Base-by-base conservation (phyloP, 1,140 invertebrate species). In the Cydia fagiglandana region DNA sequence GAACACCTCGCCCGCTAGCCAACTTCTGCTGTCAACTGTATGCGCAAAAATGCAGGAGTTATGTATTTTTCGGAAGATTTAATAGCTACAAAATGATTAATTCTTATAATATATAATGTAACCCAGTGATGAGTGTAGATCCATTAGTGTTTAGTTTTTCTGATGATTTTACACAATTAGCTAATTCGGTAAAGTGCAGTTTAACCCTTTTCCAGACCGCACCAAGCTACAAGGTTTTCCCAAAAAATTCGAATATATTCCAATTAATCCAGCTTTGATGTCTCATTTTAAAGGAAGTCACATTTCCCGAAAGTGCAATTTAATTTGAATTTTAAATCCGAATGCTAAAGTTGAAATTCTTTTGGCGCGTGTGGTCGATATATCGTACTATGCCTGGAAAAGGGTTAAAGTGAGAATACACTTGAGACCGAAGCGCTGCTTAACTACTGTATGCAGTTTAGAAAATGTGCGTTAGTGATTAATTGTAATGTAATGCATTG, bases 401-500 rank as follows among this genome's bases (percentile, higher is more conserved):
- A n/a, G n/a, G 75, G 73, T 76, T 73, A 75, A 5, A 73, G 70
- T 76, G 66, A 75, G 81, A 80, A 75, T 80, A 79, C 82, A 85
- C 84, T 85, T 24, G 20, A 3, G 64, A 34, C 15, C 9, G 6
- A 13, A 34, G 64, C 9, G 66, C 34, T 34, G 34, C 34, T 6
- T 34, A 34, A 34, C 34, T 34, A 34, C 30, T 80, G 76, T 78
- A 73, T 85, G 86, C 83, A 84, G 87, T 85, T 78, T 83, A 82
- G 80, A 68, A 82, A 82, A 84, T 82, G 79, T 81, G 79, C 75
- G 68, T 70, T 79, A 78, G 76, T 68, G 73, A 75, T 75, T 66
- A 77, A 76, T 77, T 75, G 68, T 70, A 73, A 79, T 76, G 61
- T 53, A 77, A 56, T 75, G 61, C 47, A 80, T 83, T 81, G 78